Evolutionary conservation across 2,113 vertebrate genomes (phyloP), one percentile per base, ranked within the genome.

Genomic region (Pseudolaguvia tuberculata): DNA sequence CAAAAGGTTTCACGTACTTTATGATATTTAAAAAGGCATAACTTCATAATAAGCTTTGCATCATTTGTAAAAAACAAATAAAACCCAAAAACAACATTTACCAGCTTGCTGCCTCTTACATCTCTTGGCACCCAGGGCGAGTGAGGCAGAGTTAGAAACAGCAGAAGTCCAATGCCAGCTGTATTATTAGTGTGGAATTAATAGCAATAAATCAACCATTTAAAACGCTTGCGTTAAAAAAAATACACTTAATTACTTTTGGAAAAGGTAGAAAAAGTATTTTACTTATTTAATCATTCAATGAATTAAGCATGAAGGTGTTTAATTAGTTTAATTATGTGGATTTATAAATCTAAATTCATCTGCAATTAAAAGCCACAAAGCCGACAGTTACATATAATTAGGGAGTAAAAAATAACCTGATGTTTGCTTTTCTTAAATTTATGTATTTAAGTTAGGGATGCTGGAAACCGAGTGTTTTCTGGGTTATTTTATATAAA

Each of bases 81-180:
- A n/a, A n/a, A n/a, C n/a, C n/a, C n/a, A n/a, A n/a, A n/a, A n/a
- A n/a, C n/a, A n/a, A n/a, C n/a, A n/a, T n/a, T n/a, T n/a, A n/a
- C n/a, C n/a, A n/a, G n/a, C n/a, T n/a, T n/a, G n/a, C n/a, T n/a
- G n/a, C n/a, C n/a, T n/a, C n/a, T n/a, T n/a, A n/a, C n/a, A 58
- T 59, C 53, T 29, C 47, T 14, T 72, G 39, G 10, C 55, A 45
- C 48, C 66, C 23, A 50, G 39, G n/a, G 7, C 67, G 56, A 29
- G 14, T 47, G 50, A 48, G 52, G 23, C 39, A 75, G 52, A 75
- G 52, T 50, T 68, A 76, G 53, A 68, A 58, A 68, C 20, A 58
- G 42, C 13, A 45, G 31, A 31, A 27, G 5, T 18, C 12, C 50
- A 56, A 58, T 29, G 63, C 3, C 6, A 9, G 23, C 27, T 50